phyloP scores from a whole-genome alignment of 2,113 vertebrate genomes.

The Coreoperca whiteheadi region DNA sequence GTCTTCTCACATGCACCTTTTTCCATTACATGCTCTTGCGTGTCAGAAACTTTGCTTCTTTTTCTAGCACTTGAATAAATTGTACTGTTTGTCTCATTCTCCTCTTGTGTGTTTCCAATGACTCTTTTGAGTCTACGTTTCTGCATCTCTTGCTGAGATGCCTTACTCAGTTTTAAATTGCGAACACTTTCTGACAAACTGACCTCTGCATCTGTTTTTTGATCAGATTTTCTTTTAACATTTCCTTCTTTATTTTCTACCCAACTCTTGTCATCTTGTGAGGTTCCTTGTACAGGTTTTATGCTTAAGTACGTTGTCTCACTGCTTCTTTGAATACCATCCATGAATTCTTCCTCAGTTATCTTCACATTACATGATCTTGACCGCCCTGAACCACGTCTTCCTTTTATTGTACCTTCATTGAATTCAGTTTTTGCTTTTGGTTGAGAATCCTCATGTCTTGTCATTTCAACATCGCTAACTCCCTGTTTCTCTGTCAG shows the following conservation, averaged over 20 bases:
- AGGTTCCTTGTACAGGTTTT: neutral
- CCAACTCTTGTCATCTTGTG: neutral
- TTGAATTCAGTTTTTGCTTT: neutral
- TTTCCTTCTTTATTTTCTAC: neutral
- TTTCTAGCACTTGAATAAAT: neutral
- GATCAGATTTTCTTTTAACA: neutral
- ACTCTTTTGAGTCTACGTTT: neutral
- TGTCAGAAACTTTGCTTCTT: neutral
- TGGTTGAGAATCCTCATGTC: neutral
- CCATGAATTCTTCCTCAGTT: neutral
- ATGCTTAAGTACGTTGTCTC: rapidly evolving
- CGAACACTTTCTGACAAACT: rapidly evolving
- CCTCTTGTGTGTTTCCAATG: too few relatives aligned
- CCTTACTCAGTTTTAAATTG: neutral
- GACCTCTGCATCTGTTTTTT: neutral
- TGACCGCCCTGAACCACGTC: neutral
- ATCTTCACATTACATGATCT: rapidly evolving
- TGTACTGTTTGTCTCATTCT: neutral
- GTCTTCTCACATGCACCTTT: too few relatives aligned
- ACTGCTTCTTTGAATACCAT: neutral
- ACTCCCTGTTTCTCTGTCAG: neutral
- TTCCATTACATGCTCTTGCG: neutral
- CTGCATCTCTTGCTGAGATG: too few relatives aligned
- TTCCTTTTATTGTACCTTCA: neutral
- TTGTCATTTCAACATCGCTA: neutral